A percentile compares a stretch with the other conserved stretches of the same genome.
These are phyloP conservation scores for Theretra japonica DNA, from an alignment of 2,888 invertebrate genomes.

Conservation along the genomic window DNA sequence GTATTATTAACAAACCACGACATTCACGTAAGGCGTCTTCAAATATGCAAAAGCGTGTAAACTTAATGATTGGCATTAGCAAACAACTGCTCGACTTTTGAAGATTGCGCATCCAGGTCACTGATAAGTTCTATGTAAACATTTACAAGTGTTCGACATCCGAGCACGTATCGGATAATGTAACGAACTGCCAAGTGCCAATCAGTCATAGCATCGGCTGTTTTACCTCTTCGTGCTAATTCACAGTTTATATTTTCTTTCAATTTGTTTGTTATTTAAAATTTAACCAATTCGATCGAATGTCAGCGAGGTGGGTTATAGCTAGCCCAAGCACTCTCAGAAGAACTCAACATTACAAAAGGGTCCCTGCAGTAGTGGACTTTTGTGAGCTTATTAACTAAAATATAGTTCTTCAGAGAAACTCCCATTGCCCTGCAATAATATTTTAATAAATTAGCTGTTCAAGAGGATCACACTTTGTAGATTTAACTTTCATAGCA, in stretches of 20 bases:
- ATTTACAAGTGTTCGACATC: constrained; percentile 9
- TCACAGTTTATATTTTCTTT: no score
- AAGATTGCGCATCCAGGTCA: constrained; percentile 6
- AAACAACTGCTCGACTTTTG: background rate
- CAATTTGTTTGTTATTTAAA: no score
- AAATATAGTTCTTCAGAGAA: no score
- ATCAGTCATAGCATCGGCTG: background rate
- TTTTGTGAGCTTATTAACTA: no score
- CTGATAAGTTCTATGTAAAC: constrained; percentile 2
- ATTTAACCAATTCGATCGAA: no score
- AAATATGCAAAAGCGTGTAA: background rate
- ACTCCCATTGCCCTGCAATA: background rate
- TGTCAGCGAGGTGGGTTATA: no score
- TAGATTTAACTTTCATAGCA: background rate
- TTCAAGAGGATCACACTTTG: background rate
- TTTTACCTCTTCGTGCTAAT: background rate
- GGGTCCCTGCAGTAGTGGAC: no score
- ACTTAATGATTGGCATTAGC: background rate
- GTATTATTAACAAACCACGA: background rate
- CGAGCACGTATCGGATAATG: background rate
- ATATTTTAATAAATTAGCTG: background rate
- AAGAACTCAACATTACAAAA: no score
- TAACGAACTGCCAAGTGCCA: background rate
- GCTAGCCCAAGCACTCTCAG: no score
- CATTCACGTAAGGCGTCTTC: no score